These are phyloP conservation scores for Pelobates fuscus DNA, from an alignment of 2,113 vertebrate species.

Conservation along the genomic window DNA sequence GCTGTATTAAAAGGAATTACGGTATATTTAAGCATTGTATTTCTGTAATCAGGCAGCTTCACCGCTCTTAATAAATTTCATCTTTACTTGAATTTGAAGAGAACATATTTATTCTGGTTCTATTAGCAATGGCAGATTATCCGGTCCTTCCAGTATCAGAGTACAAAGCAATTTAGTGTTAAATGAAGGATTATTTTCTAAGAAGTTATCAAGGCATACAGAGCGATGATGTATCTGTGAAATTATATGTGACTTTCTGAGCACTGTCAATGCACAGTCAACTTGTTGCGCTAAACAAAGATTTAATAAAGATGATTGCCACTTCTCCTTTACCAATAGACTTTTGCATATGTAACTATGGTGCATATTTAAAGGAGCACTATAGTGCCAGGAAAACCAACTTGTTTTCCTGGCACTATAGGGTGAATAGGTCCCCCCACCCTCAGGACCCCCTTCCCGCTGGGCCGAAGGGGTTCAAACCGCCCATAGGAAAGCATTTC, in stretches of 20 bases:
- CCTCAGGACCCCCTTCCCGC: too few species aligned
- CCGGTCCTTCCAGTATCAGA: conserved; percentile 36
- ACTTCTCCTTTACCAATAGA: too few species aligned
- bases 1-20: conserved; percentile 46
- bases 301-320: too few species aligned
- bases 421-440: too few species aligned
- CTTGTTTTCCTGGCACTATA: too few species aligned
- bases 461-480: too few species aligned
- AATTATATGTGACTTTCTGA: conserved; percentile 31
- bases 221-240: conserved; percentile 24
- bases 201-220: conserved; percentile 9
- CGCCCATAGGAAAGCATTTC: too few species aligned
- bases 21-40: conserved; percentile 48
- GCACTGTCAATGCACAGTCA: conserved; percentile 1
- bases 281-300: neutral
- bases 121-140: conserved; percentile 49
- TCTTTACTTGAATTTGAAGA: conserved; percentile 50
- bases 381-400: too few species aligned
- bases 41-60: conserved; percentile 73
- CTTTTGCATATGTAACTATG: too few species aligned
- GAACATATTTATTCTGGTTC: conserved; percentile 46
- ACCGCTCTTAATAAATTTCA: conserved; percentile 61
- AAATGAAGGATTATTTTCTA: conserved; percentile 44
- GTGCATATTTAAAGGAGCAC: too few species aligned
- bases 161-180: conserved; percentile 47